Evolutionary conservation across 2,888 invertebrate genomes (phyloP).

Genomic region (Thereva unica): DNA sequence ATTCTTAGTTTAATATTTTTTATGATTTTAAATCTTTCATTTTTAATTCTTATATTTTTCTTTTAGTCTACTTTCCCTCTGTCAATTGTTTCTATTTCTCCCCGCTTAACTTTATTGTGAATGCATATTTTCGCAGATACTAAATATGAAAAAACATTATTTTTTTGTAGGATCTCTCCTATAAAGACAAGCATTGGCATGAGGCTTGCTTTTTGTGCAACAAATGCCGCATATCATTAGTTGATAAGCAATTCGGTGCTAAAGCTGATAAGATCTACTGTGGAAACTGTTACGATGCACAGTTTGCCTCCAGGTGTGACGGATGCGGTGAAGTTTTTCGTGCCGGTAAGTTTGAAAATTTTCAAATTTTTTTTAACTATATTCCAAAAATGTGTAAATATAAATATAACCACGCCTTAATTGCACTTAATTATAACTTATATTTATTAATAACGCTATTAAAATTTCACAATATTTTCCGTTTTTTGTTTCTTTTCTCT

Average conservation of each 20-base stretch:
- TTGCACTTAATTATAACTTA: neutral
- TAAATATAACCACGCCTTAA: neutral
- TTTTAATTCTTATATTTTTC: too few species aligned
- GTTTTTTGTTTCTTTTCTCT: conserved; percentile 21
- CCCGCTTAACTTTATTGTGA: too few species aligned
- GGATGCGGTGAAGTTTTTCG: conserved; percentile 98
- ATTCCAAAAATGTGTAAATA: neutral
- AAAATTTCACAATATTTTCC: conserved; percentile 17
- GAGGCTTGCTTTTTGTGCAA: conserved; percentile 99
- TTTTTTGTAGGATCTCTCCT: conserved; percentile 89
- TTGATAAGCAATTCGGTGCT: conserved; percentile 99
- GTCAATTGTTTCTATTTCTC: too few species aligned
- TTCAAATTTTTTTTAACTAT: conserved; percentile 2
- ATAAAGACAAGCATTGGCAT: conserved; percentile 99
- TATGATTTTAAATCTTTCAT: too few species aligned
- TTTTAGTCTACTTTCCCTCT: too few species aligned
- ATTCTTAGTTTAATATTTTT: too few species aligned
- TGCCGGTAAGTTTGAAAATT: conserved; percentile 77
- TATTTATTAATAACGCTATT: conserved; percentile 6
- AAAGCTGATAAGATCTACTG: conserved; percentile 99
- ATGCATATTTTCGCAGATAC: neutral
- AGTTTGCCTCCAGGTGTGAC: conserved; percentile 99
- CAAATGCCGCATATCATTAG: conserved; percentile 96
- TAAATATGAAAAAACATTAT: conserved; percentile 27
- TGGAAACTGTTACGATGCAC: conserved; percentile 98